Conservation (phyloP, 1,140 invertebrate genomes). For the Platyscapa corneri region DNA sequence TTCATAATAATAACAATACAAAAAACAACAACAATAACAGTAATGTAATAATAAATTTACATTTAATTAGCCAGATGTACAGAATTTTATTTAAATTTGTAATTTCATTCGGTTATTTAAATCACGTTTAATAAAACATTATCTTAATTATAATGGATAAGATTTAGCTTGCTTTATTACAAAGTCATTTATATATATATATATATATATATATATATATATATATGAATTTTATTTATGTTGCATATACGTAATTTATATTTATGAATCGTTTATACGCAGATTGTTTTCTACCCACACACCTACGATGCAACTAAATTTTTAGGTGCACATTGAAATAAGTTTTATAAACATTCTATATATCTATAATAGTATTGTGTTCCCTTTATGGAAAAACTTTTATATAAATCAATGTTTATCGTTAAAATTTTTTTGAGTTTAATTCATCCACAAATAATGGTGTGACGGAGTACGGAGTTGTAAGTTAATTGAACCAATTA, state of each 20-base stretch:
- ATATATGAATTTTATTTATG: not conserved
- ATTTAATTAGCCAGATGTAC: not conserved
- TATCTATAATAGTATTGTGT: not conserved
- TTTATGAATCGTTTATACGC: not conserved
- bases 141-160: no score
- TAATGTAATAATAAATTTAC: not conserved
- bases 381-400: conserved; percentile 27
- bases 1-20: no score
- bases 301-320: conserved; percentile 31
- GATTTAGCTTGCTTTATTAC: not conserved
- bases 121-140: no score
- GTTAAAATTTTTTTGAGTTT: no score
- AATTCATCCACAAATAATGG: no score
- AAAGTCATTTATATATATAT: not conserved
- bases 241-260: not conserved
- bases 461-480: no score
- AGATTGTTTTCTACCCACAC: conserved; percentile 20
- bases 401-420: not conserved
- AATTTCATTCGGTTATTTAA: not conserved
- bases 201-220: not conserved
- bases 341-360: not conserved
- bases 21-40: not conserved
- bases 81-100: not conserved
- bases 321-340: conserved; percentile 19
- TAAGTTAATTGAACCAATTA: no score